A percentile compares a stretch with the other conserved stretches of the same genome.
These are phyloP conservation scores for Aphidius ervi DNA, from an alignment of 1,140 invertebrate genomes.

Conservation along the genomic window DNA sequence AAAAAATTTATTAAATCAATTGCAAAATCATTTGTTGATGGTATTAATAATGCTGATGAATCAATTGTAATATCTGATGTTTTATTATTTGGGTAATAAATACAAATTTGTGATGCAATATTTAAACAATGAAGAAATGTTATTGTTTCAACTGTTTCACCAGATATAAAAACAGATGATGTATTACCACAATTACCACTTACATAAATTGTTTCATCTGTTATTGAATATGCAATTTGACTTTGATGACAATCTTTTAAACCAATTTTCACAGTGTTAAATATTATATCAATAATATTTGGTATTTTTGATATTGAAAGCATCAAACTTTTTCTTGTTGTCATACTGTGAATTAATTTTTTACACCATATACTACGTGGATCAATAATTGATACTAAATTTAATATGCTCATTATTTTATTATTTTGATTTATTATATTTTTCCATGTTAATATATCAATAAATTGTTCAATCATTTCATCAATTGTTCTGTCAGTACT, in stretches of 20 bases:
- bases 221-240: slow-evolving; percentile 34
- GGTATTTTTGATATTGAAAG: slow-evolving; percentile 38
- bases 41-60: slow-evolving; percentile 26
- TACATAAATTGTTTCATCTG: slow-evolving; percentile 36
- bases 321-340: slow-evolving; percentile 38
- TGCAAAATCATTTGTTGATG: slow-evolving; percentile 38
- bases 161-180: slow-evolving; percentile 38
- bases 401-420: slow-evolving; percentile 36
- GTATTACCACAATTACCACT: background rate
- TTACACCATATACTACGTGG: slow-evolving; percentile 44
- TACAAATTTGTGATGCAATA: slow-evolving; percentile 40
- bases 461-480: slow-evolving; percentile 46
- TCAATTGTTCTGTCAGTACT: slow-evolving; percentile 38
- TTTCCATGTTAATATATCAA: slow-evolving; percentile 38
- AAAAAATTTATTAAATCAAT: slow-evolving; percentile 35
- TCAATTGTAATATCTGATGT: no score
- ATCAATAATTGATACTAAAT: slow-evolving; percentile 44
- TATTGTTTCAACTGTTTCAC: slow-evolving; percentile 42
- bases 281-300: slow-evolving; percentile 34
- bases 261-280: slow-evolving; percentile 31
- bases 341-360: slow-evolving; percentile 42
- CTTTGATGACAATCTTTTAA: slow-evolving; percentile 26
- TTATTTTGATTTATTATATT: slow-evolving; percentile 22
- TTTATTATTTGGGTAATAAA: slow-evolving; percentile 22
- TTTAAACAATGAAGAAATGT: slow-evolving; percentile 46